Base-by-base conservation (phyloP, 2,888 invertebrate species). In the Sphinx pinastri region DNA sequence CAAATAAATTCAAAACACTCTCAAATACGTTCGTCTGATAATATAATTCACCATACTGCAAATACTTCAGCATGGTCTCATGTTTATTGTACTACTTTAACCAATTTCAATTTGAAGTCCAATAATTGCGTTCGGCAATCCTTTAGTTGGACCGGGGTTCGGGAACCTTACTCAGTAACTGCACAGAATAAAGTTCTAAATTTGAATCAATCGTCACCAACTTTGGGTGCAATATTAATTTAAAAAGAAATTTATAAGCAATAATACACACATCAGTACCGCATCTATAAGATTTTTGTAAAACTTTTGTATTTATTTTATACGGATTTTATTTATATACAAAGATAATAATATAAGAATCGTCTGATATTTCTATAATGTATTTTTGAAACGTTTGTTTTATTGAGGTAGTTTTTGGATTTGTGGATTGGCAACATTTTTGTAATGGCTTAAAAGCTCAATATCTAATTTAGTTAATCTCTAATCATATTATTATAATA, bases 191-290 rank as follows among this genome's bases (percentile, higher is more conserved):
- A 19, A 63, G 19, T 12, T 49, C 13, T 16, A 47, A 63, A 63
- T 47, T 47, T n/a, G 25, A 63, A 13, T 47, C 63, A 49, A 54
- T 54, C 52, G 31, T 19, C 31, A n/a, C 52, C n/a, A 67, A 12
- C 79, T 79, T 80, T 87, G 84, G 83, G 90, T 91, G 91, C 91
- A 91, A 91, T 91, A 91, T 88, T 91, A 89, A 86, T 88, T 91
- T 90, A 77, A 75, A 60, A 69, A 63, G 54, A 69, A 69, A 60
- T 51, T 63, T 69, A 47, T 54, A 68, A 69, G 69, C 69, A 69
- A 69, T 69, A 69, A n/a, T 54, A 38, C 54, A 69, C 69, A 69
- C 69, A 69, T 69, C 69, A 69, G 38, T 69, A 54, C 54, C 13
- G 60, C 63, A 45, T 47, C 19, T 69, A 63, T 60, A 63, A 38